Base-by-base conservation (phyloP, 2,797 vertebrate genomes). In the Hyperoplus lanceolatus region DNA sequence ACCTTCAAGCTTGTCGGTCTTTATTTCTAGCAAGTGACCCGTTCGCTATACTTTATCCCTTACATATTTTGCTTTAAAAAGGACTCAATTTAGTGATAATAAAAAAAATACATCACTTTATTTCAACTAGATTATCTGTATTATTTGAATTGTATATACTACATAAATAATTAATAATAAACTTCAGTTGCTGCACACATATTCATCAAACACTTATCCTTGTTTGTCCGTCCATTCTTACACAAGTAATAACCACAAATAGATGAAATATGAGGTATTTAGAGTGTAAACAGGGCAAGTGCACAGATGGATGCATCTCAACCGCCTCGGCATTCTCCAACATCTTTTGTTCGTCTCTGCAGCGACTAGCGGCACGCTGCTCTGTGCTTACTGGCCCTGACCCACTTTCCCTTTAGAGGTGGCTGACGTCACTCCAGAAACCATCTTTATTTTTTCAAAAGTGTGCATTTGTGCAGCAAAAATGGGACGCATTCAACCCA, bases 321-420 rank as follows among this genome's bases (percentile, higher is more conserved):
- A 48, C 42, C 53, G n/a, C 78, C 62, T 42, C 79, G 66, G 39
- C 69, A 16, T 75, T 83, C 69, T 61, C 49, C 51, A 85, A 51
- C 62, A 67, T 88, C 83, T 90, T 90, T 84, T 93, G 85, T 90
- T 82, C 66, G 6, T 86, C 61, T 65, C 71, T 85, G 87, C 73
- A 66, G 51, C 73, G 87, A 84, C 83, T 70, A 82, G 74, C 61
- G 13, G 70, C 38, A 59, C 14, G 38, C 81, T 84, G 78, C 82
- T 76, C 21, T 75, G 77, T 78, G 72, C 67, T 87, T 86, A 89
- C 90, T 90, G 87, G 86, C 88, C 49, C 84, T 94, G 94, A 94
- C 93, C 94, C 91, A 95, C 71, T 93, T 95, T 92, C 56, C 57
- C 29, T 29, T 75, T 53, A 58, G 80, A 83, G 46, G 62, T 81